Evolutionary conservation across 1,140 invertebrate genomes (phyloP), one percentile per base, ranked within the genome.

Genomic region (Tribolium castaneum): DNA sequence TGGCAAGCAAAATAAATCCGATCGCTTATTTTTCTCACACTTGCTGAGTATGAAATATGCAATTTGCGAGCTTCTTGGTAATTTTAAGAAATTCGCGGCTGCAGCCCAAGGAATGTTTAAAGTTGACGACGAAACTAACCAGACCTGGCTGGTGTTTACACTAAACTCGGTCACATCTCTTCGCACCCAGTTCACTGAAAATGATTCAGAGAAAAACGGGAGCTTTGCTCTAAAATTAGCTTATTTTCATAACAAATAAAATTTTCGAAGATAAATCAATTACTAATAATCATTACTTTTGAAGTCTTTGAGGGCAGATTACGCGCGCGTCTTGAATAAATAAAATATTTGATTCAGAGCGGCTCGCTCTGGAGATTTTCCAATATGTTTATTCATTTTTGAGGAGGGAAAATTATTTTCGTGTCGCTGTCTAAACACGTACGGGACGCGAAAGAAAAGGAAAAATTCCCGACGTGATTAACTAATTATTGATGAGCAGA

Each of bases 111-210:
- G 71, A 73, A 78, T 70, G 75, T 77, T 70, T 70, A 51, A 45
- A 77, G 34, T 45, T 59, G 59, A 45, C 66, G 51, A 75, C 34
- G 66, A 76, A 56, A 72, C 73, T 79, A 79, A 79, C 62, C 66
- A 79, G 74, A 77, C 71, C 52, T 56, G 16, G 49, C 10, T 66
- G 13, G 39, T 80, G 79, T 80, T 80, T 80, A 80, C 70, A 76
- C 62, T 73, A 71, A 80, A 75, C 71, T 71, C 79, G 79, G 79
- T 80, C 79, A 80, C 79, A 80, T 80, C 76, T 80, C 79, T 80
- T 80, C 79, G 66, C 79, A 80, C 79, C 79, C 79, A 80, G 79
- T 80, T 80, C 74, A 80, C 77, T 77, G 76, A 80, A 80, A 80
- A 78, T 80, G 79, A 80, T 80, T 80, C 76, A 76, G 62, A 78